Evolutionary conservation across 2,888 invertebrate species (phyloP), one percentile per base, ranked within the genome.

Genomic region (Dicranocentrus wangi): DNA sequence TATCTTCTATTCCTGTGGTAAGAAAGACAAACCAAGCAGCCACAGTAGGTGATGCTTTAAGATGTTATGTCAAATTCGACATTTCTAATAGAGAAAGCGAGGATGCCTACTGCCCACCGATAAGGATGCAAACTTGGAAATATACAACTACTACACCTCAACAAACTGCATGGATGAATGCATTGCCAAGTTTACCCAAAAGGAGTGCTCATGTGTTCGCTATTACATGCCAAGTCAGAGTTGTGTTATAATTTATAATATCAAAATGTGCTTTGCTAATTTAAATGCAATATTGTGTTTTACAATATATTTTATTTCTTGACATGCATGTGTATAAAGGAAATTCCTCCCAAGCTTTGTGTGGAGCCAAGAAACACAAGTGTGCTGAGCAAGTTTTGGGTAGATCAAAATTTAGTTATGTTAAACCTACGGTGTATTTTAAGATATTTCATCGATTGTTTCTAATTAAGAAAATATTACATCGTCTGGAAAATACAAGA

Each of bases 191-290:
- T 15, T 28, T 10, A 81, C 81, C 1, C 47, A 63, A 13, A 25
- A 61, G 21, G 47, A 43, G 17, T 85, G 85, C 39, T 32, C 23
- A 8, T 85, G 85, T 42, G 80, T 83, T 7, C 69, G 82, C 13
- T 84, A 83, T 51, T 85, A 84, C 55, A 85, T 85, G 85, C 85
- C 85, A 58, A 60, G 85, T 83, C 23, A 72, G 58, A n/a, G n/a
- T n/a, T n/a, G n/a, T n/a, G n/a, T n/a, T n/a, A n/a, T n/a, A n/a
- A n/a, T n/a, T n/a, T n/a, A n/a, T n/a, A n/a, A n/a, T n/a, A n/a
- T n/a, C n/a, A n/a, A n/a, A n/a, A n/a, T n/a, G n/a, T n/a, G n/a
- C n/a, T n/a, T n/a, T n/a, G n/a, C n/a, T n/a, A n/a, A n/a, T n/a
- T n/a, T n/a, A n/a, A n/a, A n/a, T n/a, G n/a, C n/a, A n/a, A n/a